Evolutionary conservation across 2,888 invertebrate genomes (phyloP).

Genomic region (Syritta pipiens): DNA sequence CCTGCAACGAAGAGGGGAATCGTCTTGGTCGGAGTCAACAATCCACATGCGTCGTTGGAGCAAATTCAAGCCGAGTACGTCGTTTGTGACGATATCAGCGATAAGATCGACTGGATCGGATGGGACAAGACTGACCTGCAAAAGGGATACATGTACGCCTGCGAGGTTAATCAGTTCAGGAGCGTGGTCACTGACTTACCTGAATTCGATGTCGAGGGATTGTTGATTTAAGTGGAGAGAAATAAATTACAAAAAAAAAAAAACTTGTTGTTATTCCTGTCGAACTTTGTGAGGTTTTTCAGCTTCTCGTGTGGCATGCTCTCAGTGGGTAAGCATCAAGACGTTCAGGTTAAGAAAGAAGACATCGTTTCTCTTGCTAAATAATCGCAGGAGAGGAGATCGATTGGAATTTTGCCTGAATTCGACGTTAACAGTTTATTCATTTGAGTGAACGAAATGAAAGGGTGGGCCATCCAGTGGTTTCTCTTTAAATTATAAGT

Average conservation of each 20-base stretch:
- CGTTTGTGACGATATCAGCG: conserved; percentile 74
- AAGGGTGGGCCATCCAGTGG: too few relatives aligned
- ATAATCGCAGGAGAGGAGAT: too few relatives aligned
- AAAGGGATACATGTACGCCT: conserved; percentile 74
- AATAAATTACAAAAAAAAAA: neutral
- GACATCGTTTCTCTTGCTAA: too few relatives aligned
- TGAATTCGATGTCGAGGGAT: conserved; percentile 42
- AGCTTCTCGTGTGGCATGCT: too few relatives aligned
- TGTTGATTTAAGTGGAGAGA: conserved; percentile 23
- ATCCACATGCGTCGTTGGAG: conserved; percentile 74
- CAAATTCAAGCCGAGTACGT: conserved; percentile 73
- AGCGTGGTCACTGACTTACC: conserved; percentile 72
- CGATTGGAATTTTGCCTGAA: too few relatives aligned
- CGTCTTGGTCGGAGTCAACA: conserved; percentile 80
- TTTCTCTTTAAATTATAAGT: too few relatives aligned
- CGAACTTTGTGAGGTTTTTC: neutral
- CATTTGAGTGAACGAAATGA: too few relatives aligned
- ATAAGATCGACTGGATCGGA: conserved; percentile 72
- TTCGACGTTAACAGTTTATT: too few relatives aligned
- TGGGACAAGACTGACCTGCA: conserved; percentile 72
- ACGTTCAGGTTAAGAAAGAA: too few relatives aligned
- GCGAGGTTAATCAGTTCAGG: conserved; percentile 73
- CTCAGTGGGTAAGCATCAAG: too few relatives aligned
- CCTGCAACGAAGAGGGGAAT: conserved; percentile 78
- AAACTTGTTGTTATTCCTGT: neutral